Percentiles rank a stretch among this genome's conserved stretches.
Evolutionary conservation across 2,113 vertebrate species (phyloP).

Genomic region (Panthera uncia): DNA sequence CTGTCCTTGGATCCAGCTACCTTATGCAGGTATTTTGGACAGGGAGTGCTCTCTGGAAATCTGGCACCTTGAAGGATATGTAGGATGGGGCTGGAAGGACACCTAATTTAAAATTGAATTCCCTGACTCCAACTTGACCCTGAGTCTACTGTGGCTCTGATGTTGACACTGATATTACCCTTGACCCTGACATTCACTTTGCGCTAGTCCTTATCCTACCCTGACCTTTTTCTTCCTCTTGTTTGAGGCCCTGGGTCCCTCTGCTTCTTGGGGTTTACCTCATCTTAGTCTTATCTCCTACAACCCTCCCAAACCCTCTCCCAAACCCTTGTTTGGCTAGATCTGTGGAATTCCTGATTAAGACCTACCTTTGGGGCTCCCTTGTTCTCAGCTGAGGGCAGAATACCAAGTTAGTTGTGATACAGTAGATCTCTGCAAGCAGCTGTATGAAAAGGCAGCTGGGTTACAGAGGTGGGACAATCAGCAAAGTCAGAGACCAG

Average conservation of each 20-base stretch:
- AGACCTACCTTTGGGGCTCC: not conserved
- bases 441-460: not conserved
- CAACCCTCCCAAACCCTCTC: not conserved
- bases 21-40: not conserved
- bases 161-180: not conserved
- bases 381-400: conserved; percentile 7
- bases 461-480: not conserved
- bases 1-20: not conserved
- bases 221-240: not conserved
- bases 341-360: not conserved
- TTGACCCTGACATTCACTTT: not conserved
- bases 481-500: not conserved
- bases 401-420: conserved; percentile 13
- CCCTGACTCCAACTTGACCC: not conserved
- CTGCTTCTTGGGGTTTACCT: not conserved
- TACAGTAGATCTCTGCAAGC: not conserved
- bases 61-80: not conserved
- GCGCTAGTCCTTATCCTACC: not conserved
- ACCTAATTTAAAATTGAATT: conserved; percentile 29
- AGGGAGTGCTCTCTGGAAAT: not conserved
- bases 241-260: not conserved
- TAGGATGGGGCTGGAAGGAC: not conserved
- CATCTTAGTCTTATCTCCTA: not conserved
- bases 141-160: not conserved
- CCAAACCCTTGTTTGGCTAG: not conserved